A percentile compares a stretch with the other conserved stretches of the same genome.
phyloP scores from a whole-genome alignment of 2,113 vertebrate genomes.

The Lota lota region DNA sequence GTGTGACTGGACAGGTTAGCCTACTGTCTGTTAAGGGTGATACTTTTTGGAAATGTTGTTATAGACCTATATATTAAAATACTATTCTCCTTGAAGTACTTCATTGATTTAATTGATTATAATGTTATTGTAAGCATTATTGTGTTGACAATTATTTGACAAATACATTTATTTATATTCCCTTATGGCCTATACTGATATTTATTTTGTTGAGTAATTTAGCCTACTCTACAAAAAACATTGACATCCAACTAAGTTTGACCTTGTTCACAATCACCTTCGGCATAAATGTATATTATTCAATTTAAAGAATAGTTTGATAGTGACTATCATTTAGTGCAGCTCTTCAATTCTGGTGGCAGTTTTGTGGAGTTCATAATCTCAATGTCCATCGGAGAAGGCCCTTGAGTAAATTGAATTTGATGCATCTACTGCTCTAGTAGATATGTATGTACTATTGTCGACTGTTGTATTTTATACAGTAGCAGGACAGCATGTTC shows the following conservation, averaged over 20 bases:
- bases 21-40: conserved; percentile 25
- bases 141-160: neutral
- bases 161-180: neutral
- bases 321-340: too few species aligned
- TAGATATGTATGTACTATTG: too few species aligned
- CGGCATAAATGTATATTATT: too few species aligned
- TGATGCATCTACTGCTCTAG: too few species aligned
- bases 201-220: neutral
- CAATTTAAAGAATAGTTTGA: too few species aligned
- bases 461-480: too few species aligned
- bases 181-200: neutral
- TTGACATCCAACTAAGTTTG: neutral
- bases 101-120: neutral
- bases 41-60: too few species aligned
- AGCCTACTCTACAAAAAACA: neutral
- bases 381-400: too few species aligned
- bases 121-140: neutral
- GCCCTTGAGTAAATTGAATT: too few species aligned
- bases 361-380: too few species aligned
- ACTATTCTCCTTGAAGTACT: neutral
- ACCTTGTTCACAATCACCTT: neutral
- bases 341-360: too few species aligned
- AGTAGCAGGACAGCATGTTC: too few species aligned
- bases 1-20: conserved; percentile 51
- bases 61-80: neutral